Conservation (phyloP, 1,140 invertebrate genomes). For the Dendrolimus punctatus region DNA sequence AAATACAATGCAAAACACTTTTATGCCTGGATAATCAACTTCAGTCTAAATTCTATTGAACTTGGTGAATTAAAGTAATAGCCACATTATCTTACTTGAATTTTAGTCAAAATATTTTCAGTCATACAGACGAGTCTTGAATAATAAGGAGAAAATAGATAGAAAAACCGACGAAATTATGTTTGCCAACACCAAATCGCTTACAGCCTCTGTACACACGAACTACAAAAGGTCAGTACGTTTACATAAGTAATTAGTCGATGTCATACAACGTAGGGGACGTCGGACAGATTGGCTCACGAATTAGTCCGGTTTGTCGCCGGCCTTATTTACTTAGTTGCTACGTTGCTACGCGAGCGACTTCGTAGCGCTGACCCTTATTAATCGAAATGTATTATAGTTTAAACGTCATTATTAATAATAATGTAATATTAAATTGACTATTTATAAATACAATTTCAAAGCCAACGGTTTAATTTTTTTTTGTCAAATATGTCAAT, state of each 20-base stretch:
- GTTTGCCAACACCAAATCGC: slow-evolving; percentile 26
- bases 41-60: no score
- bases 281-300: slow-evolving; percentile 20
- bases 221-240: slow-evolving; percentile 23
- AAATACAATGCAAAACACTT: no score
- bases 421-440: background rate
- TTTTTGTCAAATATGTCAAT: no score
- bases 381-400: background rate
- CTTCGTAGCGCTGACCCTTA: background rate
- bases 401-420: background rate
- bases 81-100: no score
- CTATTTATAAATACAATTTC: no score
- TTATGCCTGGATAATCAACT: no score
- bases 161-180: slow-evolving; percentile 10
- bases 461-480: no score
- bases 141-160: no score
- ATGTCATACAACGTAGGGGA: slow-evolving; percentile 23
- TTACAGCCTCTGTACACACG: slow-evolving; percentile 24
- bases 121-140: no score
- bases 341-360: slow-evolving; percentile 22
- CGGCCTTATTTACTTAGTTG: slow-evolving; percentile 45
- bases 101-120: no score
- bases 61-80: no score
- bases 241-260: slow-evolving; percentile 60
- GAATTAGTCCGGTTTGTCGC: slow-evolving; percentile 26